Base-by-base conservation (phyloP, 2,797 vertebrate genomes). In the Rhinoraja longicauda region DNA sequence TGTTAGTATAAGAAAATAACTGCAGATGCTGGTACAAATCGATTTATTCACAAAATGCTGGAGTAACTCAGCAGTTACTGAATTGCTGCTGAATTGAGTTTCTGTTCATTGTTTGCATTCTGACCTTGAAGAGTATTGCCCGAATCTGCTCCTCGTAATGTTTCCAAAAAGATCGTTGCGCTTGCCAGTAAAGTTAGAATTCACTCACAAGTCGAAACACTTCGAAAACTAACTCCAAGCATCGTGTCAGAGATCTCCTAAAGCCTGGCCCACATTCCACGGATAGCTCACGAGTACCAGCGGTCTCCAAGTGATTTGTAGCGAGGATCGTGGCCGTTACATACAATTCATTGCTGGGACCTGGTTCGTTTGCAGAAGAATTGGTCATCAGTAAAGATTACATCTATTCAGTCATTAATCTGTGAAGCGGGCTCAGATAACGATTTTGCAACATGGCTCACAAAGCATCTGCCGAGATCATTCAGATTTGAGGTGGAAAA, bases 201-300 rank as follows among this genome's bases (percentile, higher is more conserved):
- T 91, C 36, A 53, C n/a, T n/a, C 90, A 73, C 36, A 91, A 72
- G 32, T 75, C 91, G 39, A 90, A 72, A 45, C 57, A 86, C 12
- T 12, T 12, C 39, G 36, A 73, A 13, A 13, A 53, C 29, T 53
- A 91, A 91, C 45, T 24, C 53, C 26, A 91, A 45, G 24, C 1
- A 10, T 45, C 70, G 73, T 26, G 73, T 12, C 32, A 73, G 12
- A 53, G 73, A 24, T 29, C 90, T 29, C 5, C 15, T 29, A 91
- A 29, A 91, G 36, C 5, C 21, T 39, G 39, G 32, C 67, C 73
- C 36, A 53, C 90, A 91, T 91, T 73, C 90, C 9, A 24, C 1
- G 12, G 39, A 73, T 39, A 36, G n/a, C 64, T 91, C 39, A 19
- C 39, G 90, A 29, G 67, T 45, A 36, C 45, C 39, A 26, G 70